phyloP scores from a whole-genome alignment of 1,140 invertebrate species.

The Sycophaga agraensis region DNA sequence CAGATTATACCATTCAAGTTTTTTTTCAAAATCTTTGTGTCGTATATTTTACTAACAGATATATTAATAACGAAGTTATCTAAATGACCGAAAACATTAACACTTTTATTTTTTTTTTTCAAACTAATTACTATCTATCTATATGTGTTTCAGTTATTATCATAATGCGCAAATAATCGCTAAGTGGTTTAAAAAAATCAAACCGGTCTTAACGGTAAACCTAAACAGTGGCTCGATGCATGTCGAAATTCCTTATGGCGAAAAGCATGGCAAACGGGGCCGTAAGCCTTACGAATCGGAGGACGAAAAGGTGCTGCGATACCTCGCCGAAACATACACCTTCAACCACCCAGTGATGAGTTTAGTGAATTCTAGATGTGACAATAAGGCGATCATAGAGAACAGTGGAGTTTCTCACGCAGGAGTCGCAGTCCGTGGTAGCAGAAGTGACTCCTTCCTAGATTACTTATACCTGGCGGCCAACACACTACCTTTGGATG shows the following conservation, averaged over 20 bases:
- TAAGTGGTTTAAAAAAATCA: slow-evolving; percentile 46
- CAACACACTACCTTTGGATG: slow-evolving; percentile 48
- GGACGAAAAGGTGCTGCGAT: slow-evolving; percentile 40
- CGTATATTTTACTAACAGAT: no score
- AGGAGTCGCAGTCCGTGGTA: slow-evolving; percentile 35
- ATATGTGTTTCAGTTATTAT: slow-evolving; percentile 1
- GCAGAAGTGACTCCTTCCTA: slow-evolving; percentile 41
- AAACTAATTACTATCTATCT: no score
- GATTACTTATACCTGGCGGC: slow-evolving; percentile 51
- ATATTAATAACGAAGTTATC: no score
- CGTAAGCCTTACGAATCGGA: slow-evolving; percentile 36
- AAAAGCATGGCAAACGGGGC: slow-evolving; percentile 23
- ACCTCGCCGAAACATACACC: slow-evolving; percentile 41
- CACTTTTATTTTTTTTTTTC: no score
- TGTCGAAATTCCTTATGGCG: slow-evolving; percentile 49
- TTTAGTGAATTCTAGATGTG: slow-evolving; percentile 33
- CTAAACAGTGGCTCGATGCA: slow-evolving; percentile 48
- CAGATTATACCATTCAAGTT: no score
- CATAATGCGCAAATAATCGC: slow-evolving; percentile 38
- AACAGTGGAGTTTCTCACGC: slow-evolving; percentile 39
- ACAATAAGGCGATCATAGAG: slow-evolving; percentile 33
- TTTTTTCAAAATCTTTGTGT: no score
- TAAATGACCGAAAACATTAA: no score
- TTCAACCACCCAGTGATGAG: slow-evolving; percentile 39
- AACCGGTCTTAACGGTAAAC: slow-evolving; percentile 48